Conservation (phyloP, 2,888 invertebrate species). For the Amorpha juglandis region DNA sequence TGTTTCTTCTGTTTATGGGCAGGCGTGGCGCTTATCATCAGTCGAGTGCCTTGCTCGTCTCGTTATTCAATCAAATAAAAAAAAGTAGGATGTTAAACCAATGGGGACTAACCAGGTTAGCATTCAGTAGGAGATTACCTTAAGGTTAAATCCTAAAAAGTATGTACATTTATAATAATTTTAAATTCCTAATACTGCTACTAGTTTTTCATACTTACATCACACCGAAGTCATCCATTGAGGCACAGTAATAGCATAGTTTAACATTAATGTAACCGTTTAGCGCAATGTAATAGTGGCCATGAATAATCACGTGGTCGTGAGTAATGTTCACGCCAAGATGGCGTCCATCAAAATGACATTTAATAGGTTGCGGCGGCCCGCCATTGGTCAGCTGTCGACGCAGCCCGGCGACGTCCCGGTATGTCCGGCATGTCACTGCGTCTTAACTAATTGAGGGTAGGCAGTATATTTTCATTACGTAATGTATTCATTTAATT, state of each 20-base stretch:
- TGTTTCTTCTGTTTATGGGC: no score
- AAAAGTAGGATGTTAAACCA: no score
- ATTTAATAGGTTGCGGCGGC: constrained; percentile 33
- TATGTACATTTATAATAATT: no score
- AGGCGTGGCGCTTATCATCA: no score
- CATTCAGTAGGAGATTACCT: no score
- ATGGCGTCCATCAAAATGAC: constrained; percentile 23
- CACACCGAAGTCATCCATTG: no score
- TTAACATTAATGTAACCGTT: constrained; percentile 15
- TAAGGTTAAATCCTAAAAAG: no score
- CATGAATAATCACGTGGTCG: constrained; percentile 22
- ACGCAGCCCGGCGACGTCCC: constrained; percentile 6
- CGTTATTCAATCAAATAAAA: no score
- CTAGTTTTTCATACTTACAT: no score
- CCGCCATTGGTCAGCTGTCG: constrained; percentile 32
- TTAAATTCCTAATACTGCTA: no score
- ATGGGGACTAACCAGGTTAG: no score
- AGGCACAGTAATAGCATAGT: neutral
- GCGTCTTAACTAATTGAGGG: constrained; percentile 13
- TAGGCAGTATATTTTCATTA: neutral
- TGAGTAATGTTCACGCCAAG: constrained; percentile 14
- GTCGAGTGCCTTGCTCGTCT: no score
- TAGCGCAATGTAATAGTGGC: constrained; percentile 8
- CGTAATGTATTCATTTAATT: neutral
- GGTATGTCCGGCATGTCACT: constrained; percentile 10